Conservation (phyloP, 2,797 vertebrate species). For the Nasua narica region DNA sequence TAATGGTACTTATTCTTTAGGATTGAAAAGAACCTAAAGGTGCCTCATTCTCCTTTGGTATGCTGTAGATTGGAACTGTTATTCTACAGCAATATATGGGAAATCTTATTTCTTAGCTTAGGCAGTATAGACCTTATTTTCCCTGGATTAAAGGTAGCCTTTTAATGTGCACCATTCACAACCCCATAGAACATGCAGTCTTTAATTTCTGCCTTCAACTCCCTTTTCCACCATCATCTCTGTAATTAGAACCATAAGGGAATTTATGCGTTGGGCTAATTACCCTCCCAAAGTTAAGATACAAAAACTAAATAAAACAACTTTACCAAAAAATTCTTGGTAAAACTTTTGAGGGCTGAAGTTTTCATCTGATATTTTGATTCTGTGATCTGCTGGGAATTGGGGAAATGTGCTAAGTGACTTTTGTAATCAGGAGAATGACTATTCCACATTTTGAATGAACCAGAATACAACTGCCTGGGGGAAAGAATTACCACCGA, state of each 20-base stretch:
- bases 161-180: neutral
- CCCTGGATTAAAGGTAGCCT: neutral
- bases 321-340: neutral
- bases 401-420: neutral
- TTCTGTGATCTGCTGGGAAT: constrained; percentile 1
- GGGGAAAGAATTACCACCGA: neutral
- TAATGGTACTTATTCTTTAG: neutral
- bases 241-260: constrained; percentile 17
- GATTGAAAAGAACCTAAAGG: neutral
- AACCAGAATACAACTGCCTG: neutral
- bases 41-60: neutral
- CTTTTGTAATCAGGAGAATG: neutral
- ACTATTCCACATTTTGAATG: neutral
- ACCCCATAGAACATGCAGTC: neutral
- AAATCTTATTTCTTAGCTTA: neutral
- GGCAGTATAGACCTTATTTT: neutral
- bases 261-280: neutral
- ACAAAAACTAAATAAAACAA: neutral
- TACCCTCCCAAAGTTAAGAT: neutral
- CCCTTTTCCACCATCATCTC: neutral
- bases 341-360: neutral
- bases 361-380: neutral
- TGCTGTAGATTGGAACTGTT: neutral
- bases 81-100: neutral
- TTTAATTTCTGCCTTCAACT: constrained; percentile 26